Evolutionary conservation across 2,888 invertebrate genomes (phyloP), one percentile per base, ranked within the genome.

Genomic region (Agriotes lineatus): DNA sequence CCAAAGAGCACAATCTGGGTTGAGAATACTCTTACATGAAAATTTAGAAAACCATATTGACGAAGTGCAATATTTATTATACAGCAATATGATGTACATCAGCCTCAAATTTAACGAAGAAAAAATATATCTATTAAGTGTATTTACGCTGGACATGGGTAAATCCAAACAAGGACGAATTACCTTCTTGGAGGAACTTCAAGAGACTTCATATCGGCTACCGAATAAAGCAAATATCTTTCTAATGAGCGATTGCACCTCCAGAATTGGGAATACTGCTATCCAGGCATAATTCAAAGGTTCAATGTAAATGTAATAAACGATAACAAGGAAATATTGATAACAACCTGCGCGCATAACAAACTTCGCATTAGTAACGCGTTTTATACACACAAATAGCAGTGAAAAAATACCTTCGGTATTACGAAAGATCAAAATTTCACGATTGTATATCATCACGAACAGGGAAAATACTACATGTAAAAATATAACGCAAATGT

Each of bases 41-140:
- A n/a, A n/a, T n/a, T n/a, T n/a, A n/a, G n/a, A 48, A 20, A 20
- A 48, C 22, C 20, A 48, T 20, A 20, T 48, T 20, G 48, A 48
- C 22, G 22, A 48, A 48, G 19, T 48, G 22, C 4, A n/a, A 12
- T 20, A 48, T 20, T 6, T 48, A 20, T 20, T n/a, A n/a, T n/a
- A 20, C 12, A 20, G 48, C 20, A 48, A 48, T 20, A 48, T 48
- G 2, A 48, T 48, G 48, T 48, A 20, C 10, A 48, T 48, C 12
- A 12, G 20, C 20, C 20, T 48, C n/a, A 19, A 48, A 48, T 2
- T 7, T 7, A n/a, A 48, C 4, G 22, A 3, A 18, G 20, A 18
- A 20, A 5, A 48, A 48, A 48, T 20, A n/a, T 48, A 48, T 22
- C 20, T 48, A 2, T n/a, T 20, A 48, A 48, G 48, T 20, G 22